phyloP scores from a whole-genome alignment of 2,113 vertebrate genomes.

The Nothobranchius furzeri region DNA sequence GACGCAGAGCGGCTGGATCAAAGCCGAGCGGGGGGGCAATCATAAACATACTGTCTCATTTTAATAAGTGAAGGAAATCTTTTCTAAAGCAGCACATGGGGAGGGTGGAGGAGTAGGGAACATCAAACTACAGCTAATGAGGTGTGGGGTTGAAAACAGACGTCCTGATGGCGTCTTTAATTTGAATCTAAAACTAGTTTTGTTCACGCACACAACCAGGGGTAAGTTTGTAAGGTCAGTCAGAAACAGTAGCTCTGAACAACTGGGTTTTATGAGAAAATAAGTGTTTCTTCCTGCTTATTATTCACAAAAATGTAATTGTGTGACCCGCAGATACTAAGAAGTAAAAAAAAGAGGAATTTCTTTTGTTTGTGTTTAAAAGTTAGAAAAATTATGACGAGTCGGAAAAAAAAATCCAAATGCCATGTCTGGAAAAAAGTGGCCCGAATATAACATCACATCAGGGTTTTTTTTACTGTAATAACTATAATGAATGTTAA shows the following conservation, averaged over 20 bases:
- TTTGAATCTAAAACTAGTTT: conserved; percentile 1
- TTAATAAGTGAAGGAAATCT: conserved; percentile 66
- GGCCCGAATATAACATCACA: no score
- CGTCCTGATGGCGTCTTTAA: conserved; percentile 39
- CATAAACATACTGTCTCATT: conserved; percentile 71
- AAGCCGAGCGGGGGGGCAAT: conserved; percentile 66
- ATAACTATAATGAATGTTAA: no score
- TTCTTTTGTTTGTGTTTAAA: no score
- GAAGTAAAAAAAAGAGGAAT: no score
- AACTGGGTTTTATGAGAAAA: not conserved
- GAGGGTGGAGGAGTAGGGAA: conserved; percentile 25
- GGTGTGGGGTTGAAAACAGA: conserved; percentile 47
- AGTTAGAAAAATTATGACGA: no score
- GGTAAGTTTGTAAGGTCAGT: not conserved
- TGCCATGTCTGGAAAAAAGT: no score
- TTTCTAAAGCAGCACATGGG: conserved; percentile 44
- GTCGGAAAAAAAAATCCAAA: no score
- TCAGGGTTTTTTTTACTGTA: no score
- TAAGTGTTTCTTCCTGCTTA: not conserved
- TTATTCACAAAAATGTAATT: not conserved
- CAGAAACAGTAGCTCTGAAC: not conserved
- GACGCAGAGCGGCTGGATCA: conserved; percentile 69
- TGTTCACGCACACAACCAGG: not conserved
- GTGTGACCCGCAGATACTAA: no score
- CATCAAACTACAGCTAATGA: conserved; percentile 69